phyloP scores from a whole-genome alignment of 2,888 invertebrate species.

The Gortyna flavago region DNA sequence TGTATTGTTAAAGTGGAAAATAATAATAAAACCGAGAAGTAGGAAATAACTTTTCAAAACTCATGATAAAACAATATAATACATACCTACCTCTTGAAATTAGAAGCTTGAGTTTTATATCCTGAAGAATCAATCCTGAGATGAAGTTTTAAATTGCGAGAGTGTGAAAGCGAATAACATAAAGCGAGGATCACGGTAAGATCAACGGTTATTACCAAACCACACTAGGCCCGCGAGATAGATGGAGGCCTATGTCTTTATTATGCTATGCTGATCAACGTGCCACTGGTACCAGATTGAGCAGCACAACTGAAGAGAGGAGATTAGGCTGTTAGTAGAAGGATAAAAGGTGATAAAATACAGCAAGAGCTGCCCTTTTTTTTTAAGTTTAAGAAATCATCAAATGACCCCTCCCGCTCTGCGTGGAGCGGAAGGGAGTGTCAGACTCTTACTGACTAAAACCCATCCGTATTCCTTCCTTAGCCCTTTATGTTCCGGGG shows the following conservation, averaged over 20 bases:
- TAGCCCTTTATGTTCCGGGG: no score
- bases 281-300: background rate
- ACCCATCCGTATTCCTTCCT: no score
- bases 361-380: background rate
- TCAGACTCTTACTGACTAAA: no score
- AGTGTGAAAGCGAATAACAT: background rate
- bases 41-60: background rate
- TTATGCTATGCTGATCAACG: background rate
- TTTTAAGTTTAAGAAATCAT: no score
- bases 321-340: background rate
- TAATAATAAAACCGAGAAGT: background rate
- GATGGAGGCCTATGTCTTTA: background rate
- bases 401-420: no score
- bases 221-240: background rate
- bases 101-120: background rate
- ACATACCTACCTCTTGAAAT: background rate
- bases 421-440: no score
- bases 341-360: background rate
- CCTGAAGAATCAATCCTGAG: background rate
- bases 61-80: background rate
- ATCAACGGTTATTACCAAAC: background rate
- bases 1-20: conserved; percentile 17
- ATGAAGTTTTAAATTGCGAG: background rate
- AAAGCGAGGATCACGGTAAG: background rate
- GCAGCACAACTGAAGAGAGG: background rate